Percentiles rank a stretch among this genome's conserved stretches.
phyloP scores from a whole-genome alignment of 1,140 invertebrate species.

The Phenacoccus solenopsis region DNA sequence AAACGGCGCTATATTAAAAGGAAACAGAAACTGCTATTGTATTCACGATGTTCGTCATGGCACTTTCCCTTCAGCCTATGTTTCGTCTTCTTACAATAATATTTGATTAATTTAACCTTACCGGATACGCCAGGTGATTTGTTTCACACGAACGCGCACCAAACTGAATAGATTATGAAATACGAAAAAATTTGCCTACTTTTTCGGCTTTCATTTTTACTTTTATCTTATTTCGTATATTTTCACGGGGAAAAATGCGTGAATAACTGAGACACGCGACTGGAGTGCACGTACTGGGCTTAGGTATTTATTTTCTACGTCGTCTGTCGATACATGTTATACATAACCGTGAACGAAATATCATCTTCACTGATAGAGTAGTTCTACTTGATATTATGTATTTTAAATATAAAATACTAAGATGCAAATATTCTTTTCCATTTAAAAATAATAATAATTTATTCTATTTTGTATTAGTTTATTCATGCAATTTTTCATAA shows the following conservation, averaged over 20 bases:
- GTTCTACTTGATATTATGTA: no score
- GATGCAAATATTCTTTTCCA: no score
- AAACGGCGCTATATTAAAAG: constrained; percentile 7
- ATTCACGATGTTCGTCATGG: constrained; percentile 6
- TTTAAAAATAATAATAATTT: no score
- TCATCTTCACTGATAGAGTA: no score
- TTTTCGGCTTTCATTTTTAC: not conserved
- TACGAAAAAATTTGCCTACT: constrained; percentile 11
- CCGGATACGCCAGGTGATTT: constrained; percentile 15
- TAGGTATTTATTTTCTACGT: no score
- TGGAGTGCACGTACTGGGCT: no score
- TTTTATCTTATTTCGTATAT: not conserved
- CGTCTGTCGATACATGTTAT: no score
- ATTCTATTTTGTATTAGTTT: no score
- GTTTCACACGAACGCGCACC: constrained; percentile 13
- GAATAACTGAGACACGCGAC: no score
- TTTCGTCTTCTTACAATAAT: constrained; percentile 14
- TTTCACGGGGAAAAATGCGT: not conserved
- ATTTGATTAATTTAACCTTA: constrained; percentile 18
- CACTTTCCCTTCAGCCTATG: constrained; percentile 14
- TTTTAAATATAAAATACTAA: no score
- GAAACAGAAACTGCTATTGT: constrained; percentile 15
- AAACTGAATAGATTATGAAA: constrained; percentile 13
- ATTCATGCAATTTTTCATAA: no score
- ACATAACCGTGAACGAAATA: no score